Evolutionary conservation across 2,888 invertebrate species (phyloP).

Genomic region (Phrixothrix hirtus): DNA sequence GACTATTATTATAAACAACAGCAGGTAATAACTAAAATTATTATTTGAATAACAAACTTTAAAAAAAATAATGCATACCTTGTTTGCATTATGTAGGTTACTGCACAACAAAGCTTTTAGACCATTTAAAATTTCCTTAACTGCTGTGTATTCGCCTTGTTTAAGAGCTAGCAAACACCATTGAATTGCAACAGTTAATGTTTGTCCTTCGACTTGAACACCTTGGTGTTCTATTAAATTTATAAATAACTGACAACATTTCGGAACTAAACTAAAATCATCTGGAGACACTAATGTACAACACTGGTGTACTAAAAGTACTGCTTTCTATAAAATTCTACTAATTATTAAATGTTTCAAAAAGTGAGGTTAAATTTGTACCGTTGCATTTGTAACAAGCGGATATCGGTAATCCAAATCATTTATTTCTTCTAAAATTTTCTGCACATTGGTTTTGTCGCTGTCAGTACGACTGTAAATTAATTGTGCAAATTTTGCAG

Average conservation of each 20-base stretch:
- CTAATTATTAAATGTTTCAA: constrained; percentile 1
- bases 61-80: constrained; percentile 4
- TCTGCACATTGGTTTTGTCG: constrained; percentile 59
- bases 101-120: constrained; percentile 50
- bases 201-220: constrained; percentile 53
- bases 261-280: constrained; percentile 61
- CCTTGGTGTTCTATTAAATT: constrained; percentile 62
- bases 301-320: constrained; percentile 51
- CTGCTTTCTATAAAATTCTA: constrained; percentile 48
- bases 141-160: constrained; percentile 34
- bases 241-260: constrained; percentile 62
- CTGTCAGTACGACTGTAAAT: constrained; percentile 48
- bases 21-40: constrained; percentile 39
- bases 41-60: background rate
- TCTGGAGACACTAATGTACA: constrained; percentile 53
- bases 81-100: constrained; percentile 4
- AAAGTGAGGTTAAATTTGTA: constrained; percentile 35
- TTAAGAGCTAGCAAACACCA: constrained; percentile 53
- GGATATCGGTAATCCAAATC: constrained; percentile 62
- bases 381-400: constrained; percentile 46
- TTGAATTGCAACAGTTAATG: constrained; percentile 44
- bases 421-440: constrained; percentile 65
- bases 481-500: constrained; percentile 48
- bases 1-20: constrained; percentile 31
- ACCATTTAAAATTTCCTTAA: constrained; percentile 49